These are phyloP conservation scores for Beaufortia kweichowensis DNA, from an alignment of 2,113 vertebrate genomes.

Conservation along the genomic window DNA sequence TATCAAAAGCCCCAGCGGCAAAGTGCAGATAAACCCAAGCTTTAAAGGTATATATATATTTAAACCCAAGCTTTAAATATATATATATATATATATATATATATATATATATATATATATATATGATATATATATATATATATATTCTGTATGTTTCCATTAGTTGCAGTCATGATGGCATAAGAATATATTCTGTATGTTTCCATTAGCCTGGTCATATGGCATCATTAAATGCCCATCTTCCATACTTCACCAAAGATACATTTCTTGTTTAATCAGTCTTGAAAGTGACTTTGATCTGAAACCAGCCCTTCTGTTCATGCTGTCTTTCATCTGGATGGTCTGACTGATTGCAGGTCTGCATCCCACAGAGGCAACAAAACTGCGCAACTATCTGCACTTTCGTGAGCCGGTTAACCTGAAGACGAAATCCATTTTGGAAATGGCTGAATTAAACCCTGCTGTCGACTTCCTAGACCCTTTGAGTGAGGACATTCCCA, in stretches of 20 bases:
- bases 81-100: constrained; percentile 7
- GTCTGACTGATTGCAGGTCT: constrained; percentile 74
- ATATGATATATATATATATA: too few species aligned
- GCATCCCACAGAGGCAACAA: constrained; percentile 77
- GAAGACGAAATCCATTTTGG: constrained; percentile 81
- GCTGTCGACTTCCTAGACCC: constrained; percentile 87
- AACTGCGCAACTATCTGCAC: constrained; percentile 86
- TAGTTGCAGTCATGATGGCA: constrained; percentile 25
- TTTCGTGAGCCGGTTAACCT: constrained; percentile 76
- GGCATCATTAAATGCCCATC: not conserved
- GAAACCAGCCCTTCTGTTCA: not conserved
- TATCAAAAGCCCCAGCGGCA: constrained; percentile 78
- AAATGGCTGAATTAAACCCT: constrained; percentile 84
- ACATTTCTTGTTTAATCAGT: too few species aligned
- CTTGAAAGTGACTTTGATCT: too few species aligned
- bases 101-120: constrained; percentile 24
- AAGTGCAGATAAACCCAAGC: constrained; percentile 80
- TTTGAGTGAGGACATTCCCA: constrained; percentile 85
- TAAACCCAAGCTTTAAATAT: not conserved
- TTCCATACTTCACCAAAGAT: not conserved
- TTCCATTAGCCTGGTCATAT: constrained; percentile 8
- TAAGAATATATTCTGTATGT: not conserved
- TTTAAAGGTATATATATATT: constrained; percentile 82
- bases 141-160: too few species aligned
- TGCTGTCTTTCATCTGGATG: not conserved